Base-by-base conservation (phyloP, 2,888 invertebrate species). In the Neocrepidodera transversa region DNA sequence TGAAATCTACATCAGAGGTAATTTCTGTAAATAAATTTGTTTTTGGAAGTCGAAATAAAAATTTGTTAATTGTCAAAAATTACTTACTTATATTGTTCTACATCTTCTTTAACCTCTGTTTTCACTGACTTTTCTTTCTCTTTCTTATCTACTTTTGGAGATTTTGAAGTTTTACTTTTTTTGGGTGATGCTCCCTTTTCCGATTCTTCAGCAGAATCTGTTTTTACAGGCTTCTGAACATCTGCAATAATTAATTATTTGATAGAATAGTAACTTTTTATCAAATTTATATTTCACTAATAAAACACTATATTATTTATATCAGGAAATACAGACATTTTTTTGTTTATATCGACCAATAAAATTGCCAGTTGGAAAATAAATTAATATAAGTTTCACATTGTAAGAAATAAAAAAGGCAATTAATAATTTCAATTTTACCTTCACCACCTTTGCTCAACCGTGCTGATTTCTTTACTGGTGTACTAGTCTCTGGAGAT, bases 401-500 rank as follows among this genome's bases (percentile, higher is more conserved):
- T n/a, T n/a, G n/a, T n/a, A n/a, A n/a, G n/a, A n/a, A n/a, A n/a
- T n/a, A n/a, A n/a, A n/a, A n/a, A n/a, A n/a, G n/a, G n/a, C n/a
- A n/a, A n/a, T n/a, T n/a, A 30, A 30, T n/a, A 35, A 30, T 13
- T 35, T 17, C 7, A 7, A 11, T 11, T 13, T 13, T 48, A 61
- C 64, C 58, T 49, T 56, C 60, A 45, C 17, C 50, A 28, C 35
- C 13, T 52, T 47, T 64, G 14, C 56, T 49, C 10, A 56, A 8
- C 11, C 60, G 54, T 10, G 47, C n/a, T 5, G 55, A 42, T 52
- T 64, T 63, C 43, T 64, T 63, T 43, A 26, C 61, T 11, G 60
- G 48, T 4, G 60, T 36, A 11, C n/a, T 47, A n/a, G 53, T 35
- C 7, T 61, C 62, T 10, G 20, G 32, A n/a, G 38, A 8, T 11